phyloP scores from a whole-genome alignment of 1,140 invertebrate genomes.

The Pollicipes pollicipes region DNA sequence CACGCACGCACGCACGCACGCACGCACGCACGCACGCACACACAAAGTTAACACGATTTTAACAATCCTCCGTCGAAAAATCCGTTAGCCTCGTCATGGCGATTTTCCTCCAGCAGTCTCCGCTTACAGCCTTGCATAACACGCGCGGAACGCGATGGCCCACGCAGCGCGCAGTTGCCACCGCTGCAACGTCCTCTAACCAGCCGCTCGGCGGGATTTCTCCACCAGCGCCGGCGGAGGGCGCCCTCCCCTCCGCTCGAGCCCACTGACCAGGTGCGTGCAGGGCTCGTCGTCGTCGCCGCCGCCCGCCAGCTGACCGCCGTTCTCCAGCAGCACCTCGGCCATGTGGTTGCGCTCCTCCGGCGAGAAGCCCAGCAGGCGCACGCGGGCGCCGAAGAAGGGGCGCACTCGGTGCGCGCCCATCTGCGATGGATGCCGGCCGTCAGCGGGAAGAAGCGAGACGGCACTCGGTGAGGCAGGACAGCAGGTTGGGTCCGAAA shows the following conservation, averaged over 20 bases:
- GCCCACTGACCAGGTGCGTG: constrained; percentile 16
- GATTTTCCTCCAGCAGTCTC: no score
- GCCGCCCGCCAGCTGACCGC: constrained; percentile 13
- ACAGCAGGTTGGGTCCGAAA: neutral
- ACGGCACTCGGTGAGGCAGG: no score
- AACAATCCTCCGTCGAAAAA: neutral
- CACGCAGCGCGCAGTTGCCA: no score
- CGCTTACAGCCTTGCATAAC: no score
- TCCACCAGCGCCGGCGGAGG: no score
- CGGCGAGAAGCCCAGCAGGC: constrained; percentile 31
- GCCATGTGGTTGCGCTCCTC: constrained; percentile 34
- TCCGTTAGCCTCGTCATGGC: no score
- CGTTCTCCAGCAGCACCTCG: constrained; percentile 22
- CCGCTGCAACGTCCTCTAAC: no score
- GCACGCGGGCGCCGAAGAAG: constrained; percentile 31
- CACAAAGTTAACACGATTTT: neutral
- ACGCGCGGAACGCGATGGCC: no score
- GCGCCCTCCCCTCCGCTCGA: no score
- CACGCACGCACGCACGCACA: constrained; percentile 13
- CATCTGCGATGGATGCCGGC: constrained; percentile 22
- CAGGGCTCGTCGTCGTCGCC: constrained; percentile 16
- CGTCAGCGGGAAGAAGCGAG: neutral
- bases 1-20: constrained; percentile 26
- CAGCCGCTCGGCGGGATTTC: no score
- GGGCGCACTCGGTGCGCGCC: constrained; percentile 28